Evolutionary conservation across 2,113 vertebrate genomes (phyloP).

Genomic region (Forbesichthys agassizii): DNA sequence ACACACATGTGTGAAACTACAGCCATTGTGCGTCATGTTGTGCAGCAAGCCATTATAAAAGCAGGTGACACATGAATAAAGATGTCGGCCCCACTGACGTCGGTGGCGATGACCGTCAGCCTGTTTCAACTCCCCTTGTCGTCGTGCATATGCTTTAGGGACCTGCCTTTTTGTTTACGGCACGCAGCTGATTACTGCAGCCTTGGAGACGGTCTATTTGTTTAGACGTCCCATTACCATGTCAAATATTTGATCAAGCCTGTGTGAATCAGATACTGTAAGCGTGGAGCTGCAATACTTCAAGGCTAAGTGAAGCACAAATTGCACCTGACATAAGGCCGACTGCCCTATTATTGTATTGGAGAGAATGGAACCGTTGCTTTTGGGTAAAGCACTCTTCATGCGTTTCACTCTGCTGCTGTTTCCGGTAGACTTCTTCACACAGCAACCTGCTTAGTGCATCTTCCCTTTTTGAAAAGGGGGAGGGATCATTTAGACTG

Average conservation of each 20-base stretch:
- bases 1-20: background rate
- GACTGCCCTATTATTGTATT: background rate
- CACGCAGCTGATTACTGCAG: conserved; percentile 14
- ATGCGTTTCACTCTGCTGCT: background rate
- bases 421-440: background rate
- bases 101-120: conserved; percentile 11
- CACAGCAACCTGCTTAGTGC: conserved; percentile 1
- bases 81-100: conserved; percentile 28
- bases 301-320: conserved; percentile 4
- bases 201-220: conserved; percentile 30
- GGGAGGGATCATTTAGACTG: conserved; percentile 30
- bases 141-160: conserved; percentile 4
- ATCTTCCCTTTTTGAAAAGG: conserved; percentile 23
- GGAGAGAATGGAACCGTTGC: background rate
- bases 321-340: conserved; percentile 3
- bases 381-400: background rate
- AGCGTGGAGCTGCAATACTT: conserved; percentile 29
- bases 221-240: conserved; percentile 29
- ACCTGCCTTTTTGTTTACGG: conserved; percentile 31
- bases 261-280: conserved; percentile 25
- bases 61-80: conserved; percentile 41
- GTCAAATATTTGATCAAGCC: conserved; percentile 54
- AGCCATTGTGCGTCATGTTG: conserved; percentile 12
- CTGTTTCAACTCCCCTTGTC: conserved; percentile 18
- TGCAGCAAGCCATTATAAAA: conserved; percentile 27